Evolutionary conservation across 2,113 vertebrate species (phyloP).

Genomic region (Apeltes quadracus): DNA sequence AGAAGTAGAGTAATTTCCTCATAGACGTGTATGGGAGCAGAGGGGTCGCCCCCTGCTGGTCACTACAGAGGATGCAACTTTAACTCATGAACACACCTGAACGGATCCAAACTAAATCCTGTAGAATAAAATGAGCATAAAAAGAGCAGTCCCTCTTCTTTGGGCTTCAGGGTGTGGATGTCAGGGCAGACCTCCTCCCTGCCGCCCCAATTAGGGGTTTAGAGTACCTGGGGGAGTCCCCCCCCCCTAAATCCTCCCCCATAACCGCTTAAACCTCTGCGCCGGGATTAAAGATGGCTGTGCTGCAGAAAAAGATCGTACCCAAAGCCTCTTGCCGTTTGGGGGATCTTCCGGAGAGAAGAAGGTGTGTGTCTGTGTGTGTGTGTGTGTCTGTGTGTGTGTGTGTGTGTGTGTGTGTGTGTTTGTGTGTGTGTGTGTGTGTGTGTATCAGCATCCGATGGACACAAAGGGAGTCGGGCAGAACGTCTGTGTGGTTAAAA

Average conservation of each 20-base stretch:
- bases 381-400: too few relatives aligned
- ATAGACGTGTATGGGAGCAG: not conserved
- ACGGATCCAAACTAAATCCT: not conserved
- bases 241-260: not conserved
- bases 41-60: not conserved
- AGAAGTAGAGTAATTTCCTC: too few relatives aligned
- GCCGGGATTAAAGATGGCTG: constrained; percentile 65
- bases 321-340: constrained; percentile 50
- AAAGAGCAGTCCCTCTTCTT: not conserved
- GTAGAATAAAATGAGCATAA: not conserved
- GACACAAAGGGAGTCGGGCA: constrained; percentile 2
- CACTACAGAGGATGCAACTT: not conserved
- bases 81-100: not conserved
- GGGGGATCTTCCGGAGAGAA: constrained; percentile 16
- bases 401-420: too few relatives aligned
- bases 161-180: not conserved
- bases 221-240: constrained; percentile 45
- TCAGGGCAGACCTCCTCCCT: constrained; percentile 22
- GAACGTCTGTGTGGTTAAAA: constrained; percentile 1
- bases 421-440: too few relatives aligned
- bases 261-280: constrained; percentile 28
- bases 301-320: constrained; percentile 59
- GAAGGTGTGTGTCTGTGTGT: constrained; percentile 8
- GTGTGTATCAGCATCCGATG: not conserved
- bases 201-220: constrained; percentile 67